Evolutionary conservation across 2,888 invertebrate species (phyloP), one percentile per base, ranked within the genome.

Genomic region (Thymelicus sylvestris): DNA sequence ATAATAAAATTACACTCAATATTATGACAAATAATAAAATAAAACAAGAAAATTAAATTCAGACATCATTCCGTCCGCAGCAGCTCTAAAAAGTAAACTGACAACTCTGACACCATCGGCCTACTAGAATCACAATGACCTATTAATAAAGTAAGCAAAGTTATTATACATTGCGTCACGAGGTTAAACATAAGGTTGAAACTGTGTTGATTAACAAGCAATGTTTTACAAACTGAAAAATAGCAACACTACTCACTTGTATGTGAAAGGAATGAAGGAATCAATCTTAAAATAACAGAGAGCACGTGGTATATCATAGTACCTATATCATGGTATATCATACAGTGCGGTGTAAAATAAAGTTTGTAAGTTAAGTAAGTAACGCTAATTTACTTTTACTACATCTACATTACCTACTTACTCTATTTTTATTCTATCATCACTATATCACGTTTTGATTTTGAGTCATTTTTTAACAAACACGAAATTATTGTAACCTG

Each of bases 81-180:
- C 60, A 50, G 38, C 38, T 39, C 24, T 61, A 50, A 50, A 47
- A 50, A 50, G 48, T 50, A 67, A 67, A 60, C 66, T 57, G 66
- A 60, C 60, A 60, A 60, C 41, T 10, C 60, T 60, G 60, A 57
- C 41, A 15, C 41, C n/a, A 15, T 60, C 60, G 8, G 41, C 41
- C 39, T 41, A 60, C 60, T 41, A 19, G 31, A 31, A 13, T 60
- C n/a, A 41, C n/a, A 60, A 41, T 60, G 60, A 60, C 60, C 60
- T 60, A 60, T 60, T 60, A 41, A 60, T 41, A 41, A 41, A 15
- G 39, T 13, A 57, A 24, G 19, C 2, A 13, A 6, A 24, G 57
- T 57, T 38, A 10, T 13, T 5, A 57, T 57, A 31, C 57, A 57
- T 57, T 57, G 57, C 57, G 7, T 57, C 57, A 57, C n/a, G 31